These are phyloP conservation scores for Pangasius macronema DNA, from an alignment of 2,797 vertebrate genomes.

Conservation along the genomic window DNA sequence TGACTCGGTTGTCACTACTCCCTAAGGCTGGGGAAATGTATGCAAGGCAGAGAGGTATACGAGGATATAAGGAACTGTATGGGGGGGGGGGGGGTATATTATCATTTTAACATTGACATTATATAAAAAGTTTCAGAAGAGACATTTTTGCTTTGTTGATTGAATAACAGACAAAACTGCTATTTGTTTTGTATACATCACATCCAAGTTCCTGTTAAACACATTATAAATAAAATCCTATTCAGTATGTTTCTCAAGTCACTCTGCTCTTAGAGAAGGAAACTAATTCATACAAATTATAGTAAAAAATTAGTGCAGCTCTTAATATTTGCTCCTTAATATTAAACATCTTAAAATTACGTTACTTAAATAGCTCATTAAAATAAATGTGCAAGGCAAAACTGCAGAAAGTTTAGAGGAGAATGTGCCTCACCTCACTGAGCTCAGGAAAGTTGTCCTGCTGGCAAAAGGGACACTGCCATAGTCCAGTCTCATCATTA, in stretches of 20 bases:
- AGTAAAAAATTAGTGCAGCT: neutral
- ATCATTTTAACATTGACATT: neutral
- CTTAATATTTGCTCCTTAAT: neutral
- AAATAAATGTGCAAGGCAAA: neutral
- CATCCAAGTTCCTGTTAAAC: neutral
- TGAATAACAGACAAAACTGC: neutral
- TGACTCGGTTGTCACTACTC: neutral
- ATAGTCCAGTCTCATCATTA: conserved; percentile 92
- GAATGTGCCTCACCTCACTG: conserved; percentile 82
- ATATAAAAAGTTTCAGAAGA: too few species aligned
- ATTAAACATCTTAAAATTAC: neutral
- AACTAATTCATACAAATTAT: neutral
- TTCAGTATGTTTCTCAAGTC: neutral
- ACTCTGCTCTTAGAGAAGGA: neutral
- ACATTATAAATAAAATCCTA: neutral
- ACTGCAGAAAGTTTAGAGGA: neutral
- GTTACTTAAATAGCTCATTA: neutral
- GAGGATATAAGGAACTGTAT: too few species aligned
- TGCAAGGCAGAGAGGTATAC: neutral
- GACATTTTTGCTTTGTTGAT: too few species aligned
- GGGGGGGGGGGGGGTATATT: neutral
- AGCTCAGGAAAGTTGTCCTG: conserved; percentile 99
- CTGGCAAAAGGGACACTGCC: conserved; percentile 99
- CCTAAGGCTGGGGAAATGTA: neutral
- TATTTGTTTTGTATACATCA: neutral